Base-by-base conservation (phyloP, 2,888 invertebrate species). In the Acanthosepion pharaonis region DNA sequence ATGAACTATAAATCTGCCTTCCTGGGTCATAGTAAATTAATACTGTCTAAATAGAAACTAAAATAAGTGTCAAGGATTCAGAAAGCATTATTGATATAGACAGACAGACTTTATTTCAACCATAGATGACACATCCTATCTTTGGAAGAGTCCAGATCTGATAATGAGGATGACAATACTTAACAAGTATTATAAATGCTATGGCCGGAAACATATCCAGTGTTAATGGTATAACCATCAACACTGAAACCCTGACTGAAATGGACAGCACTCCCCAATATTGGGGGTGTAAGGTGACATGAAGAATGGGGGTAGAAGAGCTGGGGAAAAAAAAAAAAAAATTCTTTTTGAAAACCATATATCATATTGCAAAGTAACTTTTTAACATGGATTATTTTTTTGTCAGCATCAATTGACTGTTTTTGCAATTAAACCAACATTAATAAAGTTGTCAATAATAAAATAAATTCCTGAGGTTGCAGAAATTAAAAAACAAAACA, bases 121-220 rank as follows among this genome's bases (percentile, higher is more conserved):
- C 78, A 78, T 28, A 78, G 78, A n/a, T 78, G 78, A 78, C 78
- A 78, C 78, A 78, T 78, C 78, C 78, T 78, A 78, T 78, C 78
- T 78, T 78, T 28, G 78, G 78, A 78, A 78, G 78, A 78, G 78
- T 78, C 78, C 78, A 78, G 28, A 78, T n/a, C 28, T 28, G 78
- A 78, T 78, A 78, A 78, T 78, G 78, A 78, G 28, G 78, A 78
- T 78, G 78, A 78, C 78, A 78, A n/a, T 78, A 78, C 78, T 78
- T 78, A 28, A 78, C 28, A 78, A 78, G 78, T 78, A 28, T 28
- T 78, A 78, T 78, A 78, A 78, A 78, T 78, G 78, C 78, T 78
- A 78, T 78, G 78, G 78, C 78, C 78, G 78, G 78, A 78, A 78
- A 78, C 78, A 28, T 28, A 78, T 78, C 28, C 78, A 78, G 78